phyloP scores from a whole-genome alignment of 1,140 invertebrate genomes.

The Scaptomyza pallida region DNA sequence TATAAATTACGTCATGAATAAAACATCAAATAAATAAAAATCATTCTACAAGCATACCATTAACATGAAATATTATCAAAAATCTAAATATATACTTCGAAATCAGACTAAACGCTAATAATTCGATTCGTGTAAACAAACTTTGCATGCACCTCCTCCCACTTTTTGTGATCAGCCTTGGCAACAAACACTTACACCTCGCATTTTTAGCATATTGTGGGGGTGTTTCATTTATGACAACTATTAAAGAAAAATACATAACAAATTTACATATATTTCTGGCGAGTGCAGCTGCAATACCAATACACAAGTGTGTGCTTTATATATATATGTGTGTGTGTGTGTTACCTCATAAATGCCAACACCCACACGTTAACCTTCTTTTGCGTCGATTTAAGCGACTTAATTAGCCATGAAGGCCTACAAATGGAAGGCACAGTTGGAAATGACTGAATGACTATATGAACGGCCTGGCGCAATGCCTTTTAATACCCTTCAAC shows the following conservation, averaged over 20 bases:
- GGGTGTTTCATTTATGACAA: slow-evolving; percentile 58
- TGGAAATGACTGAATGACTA: slow-evolving; percentile 23
- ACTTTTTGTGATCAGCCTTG: slow-evolving; percentile 52
- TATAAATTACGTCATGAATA: background rate
- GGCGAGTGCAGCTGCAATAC: slow-evolving; percentile 63
- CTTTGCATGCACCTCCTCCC: slow-evolving; percentile 17
- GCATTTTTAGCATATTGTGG: slow-evolving; percentile 59
- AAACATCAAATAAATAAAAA: too few relatives aligned
- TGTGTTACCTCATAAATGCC: slow-evolving; percentile 69
- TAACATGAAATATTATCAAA: too few relatives aligned
- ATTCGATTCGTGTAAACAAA: too few relatives aligned
- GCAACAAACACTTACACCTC: slow-evolving; percentile 31
- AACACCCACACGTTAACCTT: slow-evolving; percentile 75
- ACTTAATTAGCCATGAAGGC: slow-evolving; percentile 81
- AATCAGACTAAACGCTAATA: too few relatives aligned
- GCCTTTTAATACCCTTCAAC: slow-evolving; percentile 5
- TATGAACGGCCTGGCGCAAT: too few relatives aligned
- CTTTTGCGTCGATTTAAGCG: slow-evolving; percentile 60
- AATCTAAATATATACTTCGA: too few relatives aligned
- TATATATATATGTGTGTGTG: too few relatives aligned
- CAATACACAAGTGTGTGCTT: background rate
- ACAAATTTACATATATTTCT: slow-evolving; percentile 60
- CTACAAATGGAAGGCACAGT: slow-evolving; percentile 47
- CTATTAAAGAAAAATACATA: slow-evolving; percentile 59
- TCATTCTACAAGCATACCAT: too few relatives aligned